Percentiles rank a stretch among this genome's conserved stretches.
phyloP scores from a whole-genome alignment of 2,113 vertebrate genomes.

The Falco punctatus region DNA sequence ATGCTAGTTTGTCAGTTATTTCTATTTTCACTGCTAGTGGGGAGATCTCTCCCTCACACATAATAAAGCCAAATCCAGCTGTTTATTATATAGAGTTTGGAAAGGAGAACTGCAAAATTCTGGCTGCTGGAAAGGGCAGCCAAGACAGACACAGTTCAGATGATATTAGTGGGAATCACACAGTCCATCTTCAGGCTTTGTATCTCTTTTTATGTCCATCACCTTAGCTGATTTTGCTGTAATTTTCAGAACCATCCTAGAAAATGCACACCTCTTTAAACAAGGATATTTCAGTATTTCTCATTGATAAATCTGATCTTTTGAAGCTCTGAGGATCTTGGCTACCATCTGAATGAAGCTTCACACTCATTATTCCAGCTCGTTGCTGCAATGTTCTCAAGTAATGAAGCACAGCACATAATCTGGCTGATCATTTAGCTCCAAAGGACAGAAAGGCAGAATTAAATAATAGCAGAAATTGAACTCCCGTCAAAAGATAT shows the following conservation, averaged over 20 bases:
- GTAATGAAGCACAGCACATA: conserved; percentile 16
- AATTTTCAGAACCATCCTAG: neutral
- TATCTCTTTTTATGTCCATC: neutral
- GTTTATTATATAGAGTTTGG: neutral
- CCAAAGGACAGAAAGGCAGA: neutral
- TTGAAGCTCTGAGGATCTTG: neutral
- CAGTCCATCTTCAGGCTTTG: neutral
- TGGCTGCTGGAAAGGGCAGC: neutral
- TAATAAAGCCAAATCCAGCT: neutral
- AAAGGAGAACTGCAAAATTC: neutral
- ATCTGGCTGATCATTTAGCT: conserved; percentile 12
- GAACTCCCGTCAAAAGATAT: neutral
- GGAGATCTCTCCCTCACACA: neutral
- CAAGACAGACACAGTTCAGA: neutral
- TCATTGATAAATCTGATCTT: neutral
- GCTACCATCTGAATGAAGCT: neutral
- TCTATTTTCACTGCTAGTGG: neutral
- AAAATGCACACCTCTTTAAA: neutral
- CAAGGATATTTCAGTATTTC: neutral
- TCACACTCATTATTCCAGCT: neutral
- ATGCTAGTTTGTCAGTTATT: neutral
- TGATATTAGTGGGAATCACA: neutral
- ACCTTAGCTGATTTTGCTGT: neutral
- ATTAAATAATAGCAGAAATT: neutral
- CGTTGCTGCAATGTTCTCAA: conserved; percentile 1